Evolutionary conservation across 2,113 vertebrate genomes (phyloP).

Genomic region (Machaerirhynchus nigripectus): DNA sequence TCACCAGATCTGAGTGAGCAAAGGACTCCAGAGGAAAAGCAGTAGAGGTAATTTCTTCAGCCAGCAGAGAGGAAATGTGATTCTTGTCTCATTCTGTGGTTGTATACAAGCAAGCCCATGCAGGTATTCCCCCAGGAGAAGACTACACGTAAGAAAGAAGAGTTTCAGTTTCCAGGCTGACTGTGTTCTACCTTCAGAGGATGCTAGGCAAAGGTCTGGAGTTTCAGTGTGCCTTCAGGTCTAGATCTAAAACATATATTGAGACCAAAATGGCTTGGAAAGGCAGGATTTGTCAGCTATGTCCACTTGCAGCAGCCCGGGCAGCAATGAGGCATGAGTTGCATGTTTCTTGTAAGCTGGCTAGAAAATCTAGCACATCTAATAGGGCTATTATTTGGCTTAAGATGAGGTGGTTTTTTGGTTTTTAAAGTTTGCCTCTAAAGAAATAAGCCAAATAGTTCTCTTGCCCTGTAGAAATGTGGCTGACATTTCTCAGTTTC

Average conservation of each 20-base stretch:
- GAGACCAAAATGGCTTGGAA: not conserved
- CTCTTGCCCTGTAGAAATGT: not conserved
- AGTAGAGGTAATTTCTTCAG: not conserved
- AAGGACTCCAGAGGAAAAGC: not conserved
- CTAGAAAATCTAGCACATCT: not conserved
- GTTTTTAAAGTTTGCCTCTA: not conserved
- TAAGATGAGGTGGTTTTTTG: accelerated
- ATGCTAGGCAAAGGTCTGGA: not conserved
- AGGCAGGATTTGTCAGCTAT: not conserved
- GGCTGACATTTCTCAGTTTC: not conserved
- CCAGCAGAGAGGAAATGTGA: not conserved
- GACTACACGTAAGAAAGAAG: not conserved
- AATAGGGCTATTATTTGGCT: not conserved
- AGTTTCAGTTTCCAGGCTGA: not conserved
- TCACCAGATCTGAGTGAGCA: not conserved
- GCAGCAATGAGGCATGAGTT: not conserved
- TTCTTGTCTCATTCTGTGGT: not conserved
- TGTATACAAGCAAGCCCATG: not conserved
- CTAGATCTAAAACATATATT: not conserved
- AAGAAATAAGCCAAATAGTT: not conserved
- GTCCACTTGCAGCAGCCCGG: not conserved
- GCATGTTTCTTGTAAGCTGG: not conserved
- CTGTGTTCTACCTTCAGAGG: not conserved
- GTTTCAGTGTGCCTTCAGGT: not conserved
- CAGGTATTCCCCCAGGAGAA: not conserved